Conservation (phyloP, 2,888 invertebrate genomes). For the Scotopteryx bipunctaria region DNA sequence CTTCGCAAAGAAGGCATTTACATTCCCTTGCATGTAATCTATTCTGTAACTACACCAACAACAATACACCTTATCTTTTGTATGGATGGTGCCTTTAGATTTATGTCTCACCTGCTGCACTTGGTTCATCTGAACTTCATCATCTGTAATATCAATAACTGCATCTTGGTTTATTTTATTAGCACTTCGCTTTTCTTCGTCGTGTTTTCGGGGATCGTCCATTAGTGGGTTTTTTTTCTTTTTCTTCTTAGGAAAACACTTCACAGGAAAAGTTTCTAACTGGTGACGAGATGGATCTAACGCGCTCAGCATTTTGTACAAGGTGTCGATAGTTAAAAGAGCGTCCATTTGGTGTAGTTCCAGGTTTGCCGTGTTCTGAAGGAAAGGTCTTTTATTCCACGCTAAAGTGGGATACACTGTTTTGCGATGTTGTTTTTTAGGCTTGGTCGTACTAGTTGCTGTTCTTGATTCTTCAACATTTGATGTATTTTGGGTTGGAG, state of each 20-base stretch:
- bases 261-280: not conserved
- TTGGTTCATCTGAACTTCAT: conserved; percentile 3
- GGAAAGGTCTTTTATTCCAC: conserved; percentile 13
- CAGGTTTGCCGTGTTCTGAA: not conserved
- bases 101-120: too few species aligned
- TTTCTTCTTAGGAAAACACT: conserved; percentile 3
- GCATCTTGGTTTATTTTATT: conserved; percentile 3
- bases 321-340: conserved; percentile 56
- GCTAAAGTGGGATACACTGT: conserved; percentile 16
- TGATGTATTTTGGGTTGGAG: not conserved
- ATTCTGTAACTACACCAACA: conserved; percentile 55
- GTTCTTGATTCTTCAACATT: not conserved
- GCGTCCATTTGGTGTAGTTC: conserved; percentile 32
- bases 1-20: not conserved
- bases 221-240: conserved; percentile 22
- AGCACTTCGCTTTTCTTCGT: not conserved
- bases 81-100: too few species aligned
- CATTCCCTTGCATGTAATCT: conserved; percentile 21
- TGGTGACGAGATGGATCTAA: conserved; percentile 28
- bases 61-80: conserved; percentile 40
- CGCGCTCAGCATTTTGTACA: conserved; percentile 61
- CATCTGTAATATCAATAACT: conserved; percentile 24
- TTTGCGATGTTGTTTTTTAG: conserved; percentile 8
- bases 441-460: not conserved
- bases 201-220: not conserved